Conservation (phyloP, 2,888 invertebrate genomes). For the Copidosoma aretas region DNA sequence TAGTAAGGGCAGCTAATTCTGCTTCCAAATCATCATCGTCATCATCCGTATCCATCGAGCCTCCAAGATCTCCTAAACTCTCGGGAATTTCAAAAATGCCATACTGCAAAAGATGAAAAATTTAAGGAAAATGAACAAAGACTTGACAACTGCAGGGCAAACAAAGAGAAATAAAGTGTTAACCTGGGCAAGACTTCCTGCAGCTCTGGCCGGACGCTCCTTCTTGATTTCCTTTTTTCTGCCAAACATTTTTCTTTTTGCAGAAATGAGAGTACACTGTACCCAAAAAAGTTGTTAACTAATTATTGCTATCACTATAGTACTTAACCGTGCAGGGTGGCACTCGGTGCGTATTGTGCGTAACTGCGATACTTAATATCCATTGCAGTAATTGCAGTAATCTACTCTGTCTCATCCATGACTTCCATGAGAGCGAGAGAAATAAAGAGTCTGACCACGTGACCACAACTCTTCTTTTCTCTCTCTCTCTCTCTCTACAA, state of each 20-base stretch:
- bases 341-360: too few relatives aligned
- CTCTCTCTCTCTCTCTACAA: too few relatives aligned
- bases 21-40: slow-evolving; percentile 80
- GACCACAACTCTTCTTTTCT: too few relatives aligned
- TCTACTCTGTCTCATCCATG: too few relatives aligned
- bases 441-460: too few relatives aligned
- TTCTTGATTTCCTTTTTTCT: slow-evolving; percentile 52
- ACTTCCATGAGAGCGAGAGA: too few relatives aligned
- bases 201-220: slow-evolving; percentile 48
- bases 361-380: too few relatives aligned
- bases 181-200: slow-evolving; percentile 56
- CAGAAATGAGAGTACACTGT: too few relatives aligned
- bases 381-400: too few relatives aligned
- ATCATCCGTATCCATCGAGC: slow-evolving; percentile 65
- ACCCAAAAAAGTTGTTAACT: too few relatives aligned
- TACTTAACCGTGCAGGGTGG: too few relatives aligned
- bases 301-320: too few relatives aligned
- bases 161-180: slow-evolving; percentile 1
- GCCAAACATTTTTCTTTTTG: slow-evolving; percentile 50
- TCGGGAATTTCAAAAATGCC: slow-evolving; percentile 78
- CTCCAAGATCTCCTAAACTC: slow-evolving; percentile 68
- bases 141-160: not conserved
- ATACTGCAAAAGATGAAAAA: slow-evolving; percentile 65
- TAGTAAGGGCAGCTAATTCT: slow-evolving; percentile 77
- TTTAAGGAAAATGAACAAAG: slow-evolving; percentile 11